Base-by-base conservation (phyloP, 2,797 vertebrate species). In the Sebastes alutus region DNA sequence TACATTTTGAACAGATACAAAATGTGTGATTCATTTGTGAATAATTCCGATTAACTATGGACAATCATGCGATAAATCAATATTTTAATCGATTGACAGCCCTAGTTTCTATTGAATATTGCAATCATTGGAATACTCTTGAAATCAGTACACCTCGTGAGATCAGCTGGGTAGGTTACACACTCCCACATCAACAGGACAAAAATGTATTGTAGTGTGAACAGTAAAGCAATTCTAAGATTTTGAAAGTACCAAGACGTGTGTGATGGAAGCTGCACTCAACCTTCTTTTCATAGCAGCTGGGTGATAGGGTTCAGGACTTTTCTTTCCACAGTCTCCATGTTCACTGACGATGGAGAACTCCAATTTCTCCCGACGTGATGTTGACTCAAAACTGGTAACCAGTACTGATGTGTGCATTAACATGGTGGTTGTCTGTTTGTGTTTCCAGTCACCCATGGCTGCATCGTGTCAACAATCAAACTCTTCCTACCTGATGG, bases 401-500 rank as follows among this genome's bases (percentile, higher is more conserved):
- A 62, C 12, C 16, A 22, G 27, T 33, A 7, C 14, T 49, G 2
- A 23, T 4, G 23, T 16, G n/a, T 13, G 7, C 14, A 14, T 52
- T 88, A 65, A 91, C 52, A 4, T 12, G 27, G 4, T 46, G 35
- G 9, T 52, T 88, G 12, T 78, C 4, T 71, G 30, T 80, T 5
- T 96, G 82, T 96, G 94, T 94, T 89, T 87, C 65, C 91, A 99
- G 99, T 99, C 90, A 99, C 99, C 90, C 98, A 99, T 96, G 98
- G 98, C 93, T 99, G 98, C 95, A 99, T 99, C 94, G 98, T 99
- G 93, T 99, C 99, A 80, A 97, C 97, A 88, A 96, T 99, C 96
- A 99, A 99, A 95, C 97, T 99, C 87, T 99, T 99, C 95, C 96
- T 99, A 91, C 98, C 98, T 89, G 99, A 99, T 95, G 99, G 99